These are phyloP conservation scores for Calameuta filiformis DNA, from an alignment of 2,888 invertebrate species.

Conservation along the genomic window DNA sequence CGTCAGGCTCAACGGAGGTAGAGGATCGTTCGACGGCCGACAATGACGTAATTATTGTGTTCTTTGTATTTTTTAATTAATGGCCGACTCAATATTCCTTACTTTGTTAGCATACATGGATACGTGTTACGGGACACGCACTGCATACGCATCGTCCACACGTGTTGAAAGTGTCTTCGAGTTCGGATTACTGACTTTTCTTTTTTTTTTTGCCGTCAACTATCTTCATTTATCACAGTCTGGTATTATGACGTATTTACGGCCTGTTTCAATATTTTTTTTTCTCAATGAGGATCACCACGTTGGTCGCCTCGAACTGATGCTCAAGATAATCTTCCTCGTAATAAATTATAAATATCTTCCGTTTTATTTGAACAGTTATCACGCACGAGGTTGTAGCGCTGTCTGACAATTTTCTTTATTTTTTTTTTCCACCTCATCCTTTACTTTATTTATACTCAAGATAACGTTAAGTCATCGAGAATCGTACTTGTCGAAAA, in stretches of 20 bases:
- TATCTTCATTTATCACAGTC: not conserved
- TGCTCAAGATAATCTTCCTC: conserved; percentile 26
- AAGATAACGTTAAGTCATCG: not conserved
- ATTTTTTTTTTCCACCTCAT: conserved; percentile 18
- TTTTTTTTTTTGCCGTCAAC: not conserved
- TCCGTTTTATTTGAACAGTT: not conserved
- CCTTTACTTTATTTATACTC: not conserved
- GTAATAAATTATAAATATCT: not conserved
- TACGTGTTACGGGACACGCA: not conserved
- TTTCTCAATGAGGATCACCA: not conserved
- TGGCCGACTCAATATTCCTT: not conserved
- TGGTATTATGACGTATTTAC: not conserved
- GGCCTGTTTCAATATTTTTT: not conserved
- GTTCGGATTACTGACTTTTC: not conserved
- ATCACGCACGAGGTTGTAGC: not conserved
- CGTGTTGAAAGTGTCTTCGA: not conserved
- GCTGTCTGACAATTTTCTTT: conserved; percentile 8
- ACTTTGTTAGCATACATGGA: not conserved
- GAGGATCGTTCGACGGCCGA: not conserved
- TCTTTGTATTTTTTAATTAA: not conserved
- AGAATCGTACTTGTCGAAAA: not conserved
- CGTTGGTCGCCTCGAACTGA: conserved; percentile 10
- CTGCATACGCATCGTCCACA: not conserved
- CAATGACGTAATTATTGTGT: not conserved
- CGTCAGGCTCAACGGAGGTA: not conserved